phyloP scores from a whole-genome alignment of 2,888 invertebrate genomes.

The Cheilosia soror region DNA sequence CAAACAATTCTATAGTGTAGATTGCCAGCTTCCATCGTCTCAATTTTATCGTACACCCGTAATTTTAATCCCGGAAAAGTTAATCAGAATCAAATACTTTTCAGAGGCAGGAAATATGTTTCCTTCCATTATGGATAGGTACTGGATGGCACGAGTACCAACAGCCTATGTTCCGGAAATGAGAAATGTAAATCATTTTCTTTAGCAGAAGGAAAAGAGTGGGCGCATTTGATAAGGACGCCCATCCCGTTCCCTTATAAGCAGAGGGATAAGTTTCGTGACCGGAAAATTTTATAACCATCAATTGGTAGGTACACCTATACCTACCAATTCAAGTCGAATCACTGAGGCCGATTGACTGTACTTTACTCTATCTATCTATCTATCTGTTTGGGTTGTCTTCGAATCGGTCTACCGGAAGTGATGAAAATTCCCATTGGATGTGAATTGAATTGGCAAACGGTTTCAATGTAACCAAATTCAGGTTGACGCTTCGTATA shows the following conservation, averaged over 20 bases:
- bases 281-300: conserved; percentile 63
- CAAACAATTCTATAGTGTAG: neutral
- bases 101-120: conserved; percentile 60
- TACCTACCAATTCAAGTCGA: conserved; percentile 14
- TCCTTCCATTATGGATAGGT: conserved; percentile 32
- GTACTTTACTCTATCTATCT: neutral
- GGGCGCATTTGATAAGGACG: neutral
- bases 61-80: conserved; percentile 58
- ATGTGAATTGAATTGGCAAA: conserved; percentile 71
- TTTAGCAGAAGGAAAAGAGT: neutral
- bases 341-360: conserved; percentile 8
- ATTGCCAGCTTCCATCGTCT: neutral
- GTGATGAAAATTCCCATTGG: conserved; percentile 62
- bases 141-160: neutral
- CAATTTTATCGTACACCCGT: conserved; percentile 1
- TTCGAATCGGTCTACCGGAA: conserved; percentile 63
- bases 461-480: conserved; percentile 54
- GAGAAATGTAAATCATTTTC: conserved; percentile 66
- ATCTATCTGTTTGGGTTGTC: conserved; percentile 8
- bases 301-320: conserved; percentile 16
- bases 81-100: conserved; percentile 68
- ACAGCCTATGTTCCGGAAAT: conserved; percentile 44
- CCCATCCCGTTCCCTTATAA: neutral
- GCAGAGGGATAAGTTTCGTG: conserved; percentile 59
- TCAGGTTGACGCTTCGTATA: conserved; percentile 5